A percentile compares a stretch with the other conserved stretches of the same genome.
These are phyloP conservation scores for Florisuga fusca DNA, from an alignment of 2,797 vertebrate genomes.

Conservation along the genomic window DNA sequence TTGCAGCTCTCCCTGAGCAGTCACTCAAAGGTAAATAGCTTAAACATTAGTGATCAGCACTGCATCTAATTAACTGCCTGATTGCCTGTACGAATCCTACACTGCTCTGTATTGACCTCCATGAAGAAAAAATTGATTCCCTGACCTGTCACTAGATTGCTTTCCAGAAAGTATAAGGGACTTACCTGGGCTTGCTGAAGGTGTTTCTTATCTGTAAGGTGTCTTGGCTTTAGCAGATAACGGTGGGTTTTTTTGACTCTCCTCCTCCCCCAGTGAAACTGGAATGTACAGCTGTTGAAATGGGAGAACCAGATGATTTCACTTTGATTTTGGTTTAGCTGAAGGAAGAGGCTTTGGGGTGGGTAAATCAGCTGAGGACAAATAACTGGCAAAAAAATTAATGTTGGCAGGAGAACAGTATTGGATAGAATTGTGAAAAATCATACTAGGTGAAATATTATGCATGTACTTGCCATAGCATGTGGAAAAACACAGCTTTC, in stretches of 20 bases:
- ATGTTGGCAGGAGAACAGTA: neutral
- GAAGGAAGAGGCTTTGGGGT: neutral
- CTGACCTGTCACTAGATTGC: slow-evolving; percentile 56
- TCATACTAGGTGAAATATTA: neutral
- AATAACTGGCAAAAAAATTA: slow-evolving; percentile 22
- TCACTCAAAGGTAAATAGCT: slow-evolving; percentile 40
- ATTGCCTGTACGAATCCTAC: slow-evolving; percentile 35
- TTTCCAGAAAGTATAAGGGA: slow-evolving; percentile 33
- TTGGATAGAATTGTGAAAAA: neutral
- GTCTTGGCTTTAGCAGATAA: neutral
- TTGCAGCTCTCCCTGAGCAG: neutral
- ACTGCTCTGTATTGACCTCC: slow-evolving; percentile 46
- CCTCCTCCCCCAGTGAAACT: neutral
- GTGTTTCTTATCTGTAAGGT: slow-evolving; percentile 9
- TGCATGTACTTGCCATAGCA: neutral
- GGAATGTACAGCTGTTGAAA: slow-evolving; percentile 24
- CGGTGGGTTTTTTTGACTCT: neutral
- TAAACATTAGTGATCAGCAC: slow-evolving; percentile 17
- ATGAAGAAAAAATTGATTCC: slow-evolving; percentile 45
- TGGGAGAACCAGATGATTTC: slow-evolving; percentile 11
- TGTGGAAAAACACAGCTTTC: neutral
- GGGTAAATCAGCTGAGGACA: slow-evolving; percentile 32
- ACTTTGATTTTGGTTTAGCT: slow-evolving; percentile 20
- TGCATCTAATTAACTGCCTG: slow-evolving; percentile 45
- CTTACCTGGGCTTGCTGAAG: slow-evolving; percentile 6